Evolutionary conservation across 2,888 invertebrate species (phyloP), one percentile per base, ranked within the genome.

Genomic region (Anarsia innoxiella): DNA sequence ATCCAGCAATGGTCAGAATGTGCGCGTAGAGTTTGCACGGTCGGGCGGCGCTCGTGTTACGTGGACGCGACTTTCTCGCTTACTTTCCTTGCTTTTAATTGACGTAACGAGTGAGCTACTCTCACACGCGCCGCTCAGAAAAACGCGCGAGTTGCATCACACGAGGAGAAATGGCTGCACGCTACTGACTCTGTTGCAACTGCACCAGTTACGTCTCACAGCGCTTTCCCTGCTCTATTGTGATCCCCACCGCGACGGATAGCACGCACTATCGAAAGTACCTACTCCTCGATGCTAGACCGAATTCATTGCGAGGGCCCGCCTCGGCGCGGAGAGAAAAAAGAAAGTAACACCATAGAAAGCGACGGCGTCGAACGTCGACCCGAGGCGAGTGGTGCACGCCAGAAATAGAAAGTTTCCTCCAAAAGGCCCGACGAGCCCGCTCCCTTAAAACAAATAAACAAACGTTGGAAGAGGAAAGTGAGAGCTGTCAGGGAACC

Each of bases 321-420:
- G 56, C 55, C 54, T 55, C 54, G 54, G 53, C 51, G 57, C 54
- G 51, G 64, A 59, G 66, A 66, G 57, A 74, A 79, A 82, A 83
- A 82, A 80, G 82, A 83, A 83, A 82, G 80, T 82, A 74, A 71
- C 68, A 53, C 60, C 68, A 69, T 82, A 82, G 83, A 83, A 83
- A 83, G 83, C 77, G 76, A 70, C 63, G 60, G 60, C 64, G 59
- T 53, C 68, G 79, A 70, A 56, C 82, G 65, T 75, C 79, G 79
- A 80, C 80, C 78, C 73, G 77, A 53, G 59, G 70, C 67, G 68
- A 76, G 65, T 70, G 68, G 64, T 66, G 65, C 61, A 44, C 67
- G 74, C 72, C 78, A 78, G 82, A 84, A 83, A 83, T 82, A 83
- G 83, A 84, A 84, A 84, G 83, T 82, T 70, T 56, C 66, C 60